phyloP scores from a whole-genome alignment of 2,888 invertebrate genomes.

The Boloria selene region DNA sequence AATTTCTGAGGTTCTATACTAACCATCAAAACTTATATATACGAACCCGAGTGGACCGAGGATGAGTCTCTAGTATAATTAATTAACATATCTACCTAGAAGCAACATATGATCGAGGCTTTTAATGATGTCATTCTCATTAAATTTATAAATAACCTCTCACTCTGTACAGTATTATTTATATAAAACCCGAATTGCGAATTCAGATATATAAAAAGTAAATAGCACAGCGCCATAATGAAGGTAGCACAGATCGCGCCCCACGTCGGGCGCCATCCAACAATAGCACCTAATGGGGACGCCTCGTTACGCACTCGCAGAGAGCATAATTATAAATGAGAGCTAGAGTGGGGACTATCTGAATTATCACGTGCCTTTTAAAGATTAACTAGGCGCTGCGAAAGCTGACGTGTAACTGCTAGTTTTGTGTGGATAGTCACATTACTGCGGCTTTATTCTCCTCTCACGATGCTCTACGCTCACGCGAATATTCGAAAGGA shows the following conservation, averaged over 20 bases:
- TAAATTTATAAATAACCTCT: constrained; percentile 11
- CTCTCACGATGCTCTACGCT: background rate
- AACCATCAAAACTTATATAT: no score
- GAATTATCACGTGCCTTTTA: constrained; percentile 42
- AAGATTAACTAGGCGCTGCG: constrained; percentile 39
- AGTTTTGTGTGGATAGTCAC: constrained; percentile 22
- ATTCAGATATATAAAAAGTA: constrained; percentile 17
- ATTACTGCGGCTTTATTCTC: constrained; percentile 1
- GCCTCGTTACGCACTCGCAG: constrained; percentile 51
- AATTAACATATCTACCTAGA: no score
- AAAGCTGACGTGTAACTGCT: constrained; percentile 24
- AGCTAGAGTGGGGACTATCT: constrained; percentile 37
- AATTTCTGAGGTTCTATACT: no score
- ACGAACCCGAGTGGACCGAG: no score
- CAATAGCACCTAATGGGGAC: constrained; percentile 70
- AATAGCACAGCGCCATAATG: constrained; percentile 32
- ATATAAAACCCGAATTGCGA: constrained; percentile 23
- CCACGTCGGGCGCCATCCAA: constrained; percentile 64
- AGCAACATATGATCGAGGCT: constrained; percentile 1
- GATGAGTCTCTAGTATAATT: no score
- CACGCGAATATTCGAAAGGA: background rate
- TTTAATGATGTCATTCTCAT: constrained; percentile 9
- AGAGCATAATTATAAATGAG: constrained; percentile 40
- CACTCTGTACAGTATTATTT: constrained; percentile 4
- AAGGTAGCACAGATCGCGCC: constrained; percentile 42